These are phyloP conservation scores for Schizothorax lantsangensis DNA, from an alignment of 2,797 vertebrate species.

Conservation along the genomic window DNA sequence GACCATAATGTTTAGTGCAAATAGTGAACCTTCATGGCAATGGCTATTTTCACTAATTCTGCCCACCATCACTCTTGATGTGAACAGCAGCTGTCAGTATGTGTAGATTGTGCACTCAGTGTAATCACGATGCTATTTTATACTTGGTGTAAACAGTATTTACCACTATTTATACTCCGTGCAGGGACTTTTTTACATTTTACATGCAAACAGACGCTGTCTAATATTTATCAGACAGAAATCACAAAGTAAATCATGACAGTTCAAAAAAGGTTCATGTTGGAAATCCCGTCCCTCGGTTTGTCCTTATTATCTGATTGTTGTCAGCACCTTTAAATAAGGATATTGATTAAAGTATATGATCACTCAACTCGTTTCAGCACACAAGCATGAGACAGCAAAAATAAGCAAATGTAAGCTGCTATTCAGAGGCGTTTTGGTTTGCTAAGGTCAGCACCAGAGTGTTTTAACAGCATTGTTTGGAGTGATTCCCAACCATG, in stretches of 20 bases:
- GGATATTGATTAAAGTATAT: slow-evolving; percentile 11
- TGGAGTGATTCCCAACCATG: neutral
- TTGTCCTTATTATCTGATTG: slow-evolving; percentile 1
- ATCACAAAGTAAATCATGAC: neutral
- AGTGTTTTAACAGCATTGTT: neutral
- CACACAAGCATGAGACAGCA: neutral
- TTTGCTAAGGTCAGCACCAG: neutral
- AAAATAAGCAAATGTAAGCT: neutral
- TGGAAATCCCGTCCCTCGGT: neutral
- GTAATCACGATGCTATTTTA: neutral
- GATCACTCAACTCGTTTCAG: neutral
- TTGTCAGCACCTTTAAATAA: slow-evolving; percentile 19
- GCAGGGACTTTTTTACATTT: too few species aligned
- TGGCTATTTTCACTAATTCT: neutral
- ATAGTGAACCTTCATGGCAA: neutral
- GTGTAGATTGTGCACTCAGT: neutral
- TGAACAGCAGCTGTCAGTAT: neutral
- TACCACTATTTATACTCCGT: neutral
- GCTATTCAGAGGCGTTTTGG: neutral
- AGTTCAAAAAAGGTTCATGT: neutral
- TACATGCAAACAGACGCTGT: neutral
- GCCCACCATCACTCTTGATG: neutral
- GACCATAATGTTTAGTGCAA: neutral
- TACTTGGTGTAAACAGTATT: neutral
- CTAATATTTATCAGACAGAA: neutral